These are phyloP conservation scores for Colletes collaris DNA, from an alignment of 2,888 invertebrate species.

Conservation along the genomic window DNA sequence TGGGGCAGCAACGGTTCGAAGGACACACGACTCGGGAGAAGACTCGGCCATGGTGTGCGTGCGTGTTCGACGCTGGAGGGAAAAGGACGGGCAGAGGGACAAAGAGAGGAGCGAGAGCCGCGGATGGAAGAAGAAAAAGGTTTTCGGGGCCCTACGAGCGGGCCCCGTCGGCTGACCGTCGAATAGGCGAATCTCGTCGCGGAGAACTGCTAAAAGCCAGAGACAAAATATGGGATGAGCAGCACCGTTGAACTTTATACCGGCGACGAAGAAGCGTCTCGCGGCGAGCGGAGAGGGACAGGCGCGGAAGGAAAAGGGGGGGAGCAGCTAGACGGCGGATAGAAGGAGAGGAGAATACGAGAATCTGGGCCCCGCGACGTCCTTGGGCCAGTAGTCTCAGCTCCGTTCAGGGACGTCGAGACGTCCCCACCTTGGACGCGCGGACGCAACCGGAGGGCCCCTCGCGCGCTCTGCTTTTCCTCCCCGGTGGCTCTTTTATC, in stretches of 20 bases:
- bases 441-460: slow-evolving; percentile 16
- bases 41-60: slow-evolving; percentile 49
- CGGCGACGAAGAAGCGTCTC: slow-evolving; percentile 13
- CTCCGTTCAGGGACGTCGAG: slow-evolving; percentile 73
- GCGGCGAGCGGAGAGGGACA: not conserved
- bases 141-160: slow-evolving; percentile 14
- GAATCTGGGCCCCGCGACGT: slow-evolving; percentile 80
- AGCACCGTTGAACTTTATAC: slow-evolving; percentile 7
- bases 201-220: slow-evolving; percentile 52
- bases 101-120: slow-evolving; percentile 13
- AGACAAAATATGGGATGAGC: slow-evolving; percentile 65
- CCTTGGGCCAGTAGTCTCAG: slow-evolving; percentile 77
- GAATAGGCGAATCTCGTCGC: not conserved
- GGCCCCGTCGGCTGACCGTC: not conserved
- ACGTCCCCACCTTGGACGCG: slow-evolving; percentile 48
- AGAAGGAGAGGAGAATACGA: slow-evolving; percentile 49
- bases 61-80: slow-evolving; percentile 9
- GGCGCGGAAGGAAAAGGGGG: slow-evolving; percentile 21
- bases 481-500: not conserved
- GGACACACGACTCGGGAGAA: slow-evolving; percentile 58
- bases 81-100: not conserved
- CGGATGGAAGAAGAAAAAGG: slow-evolving; percentile 15
- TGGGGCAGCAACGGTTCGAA: slow-evolving; percentile 71
- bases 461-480: slow-evolving; percentile 31
- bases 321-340: slow-evolving; percentile 43